Conservation (phyloP, 2,797 vertebrate species). For the Acridotheres tristis region DNA sequence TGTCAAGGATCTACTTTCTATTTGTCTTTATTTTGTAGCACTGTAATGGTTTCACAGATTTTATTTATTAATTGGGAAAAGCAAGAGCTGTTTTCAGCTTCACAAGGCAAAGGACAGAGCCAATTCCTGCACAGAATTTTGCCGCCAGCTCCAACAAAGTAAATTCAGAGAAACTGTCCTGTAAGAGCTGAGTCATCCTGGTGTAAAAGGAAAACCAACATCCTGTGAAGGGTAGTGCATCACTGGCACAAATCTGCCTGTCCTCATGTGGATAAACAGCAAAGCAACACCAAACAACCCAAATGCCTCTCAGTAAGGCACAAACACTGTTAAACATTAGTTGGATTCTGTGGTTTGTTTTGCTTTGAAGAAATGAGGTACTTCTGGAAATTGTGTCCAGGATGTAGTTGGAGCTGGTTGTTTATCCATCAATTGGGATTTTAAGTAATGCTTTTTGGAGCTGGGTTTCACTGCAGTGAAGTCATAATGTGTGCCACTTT, state of each 20-base stretch:
- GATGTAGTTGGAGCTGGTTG: neutral
- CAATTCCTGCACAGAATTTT: neutral
- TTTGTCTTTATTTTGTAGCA: neutral
- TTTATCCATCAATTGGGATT: neutral
- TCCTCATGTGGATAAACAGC: neutral
- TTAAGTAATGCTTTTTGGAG: neutral
- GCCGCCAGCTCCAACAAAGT: neutral
- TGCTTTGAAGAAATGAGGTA: neutral
- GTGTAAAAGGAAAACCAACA: neutral
- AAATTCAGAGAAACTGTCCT: neutral
- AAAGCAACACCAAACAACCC: neutral
- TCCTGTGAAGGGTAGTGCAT: neutral
- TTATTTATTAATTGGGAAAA: neutral
- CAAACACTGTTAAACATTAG: neutral
- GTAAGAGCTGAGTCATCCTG: neutral
- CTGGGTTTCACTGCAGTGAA: neutral
- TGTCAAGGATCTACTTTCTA: neutral
- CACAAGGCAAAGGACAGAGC: neutral
- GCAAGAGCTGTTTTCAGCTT: neutral
- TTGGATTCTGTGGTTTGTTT: neutral
- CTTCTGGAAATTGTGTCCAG: neutral
- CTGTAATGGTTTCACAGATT: neutral
- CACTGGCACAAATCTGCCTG: fast-evolving
- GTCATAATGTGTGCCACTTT: neutral
- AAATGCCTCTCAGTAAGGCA: neutral